A percentile compares a stretch with the other conserved stretches of the same genome.
These are phyloP conservation scores for Tenthredo amoena DNA, from an alignment of 2,888 invertebrate species.

Conservation along the genomic window DNA sequence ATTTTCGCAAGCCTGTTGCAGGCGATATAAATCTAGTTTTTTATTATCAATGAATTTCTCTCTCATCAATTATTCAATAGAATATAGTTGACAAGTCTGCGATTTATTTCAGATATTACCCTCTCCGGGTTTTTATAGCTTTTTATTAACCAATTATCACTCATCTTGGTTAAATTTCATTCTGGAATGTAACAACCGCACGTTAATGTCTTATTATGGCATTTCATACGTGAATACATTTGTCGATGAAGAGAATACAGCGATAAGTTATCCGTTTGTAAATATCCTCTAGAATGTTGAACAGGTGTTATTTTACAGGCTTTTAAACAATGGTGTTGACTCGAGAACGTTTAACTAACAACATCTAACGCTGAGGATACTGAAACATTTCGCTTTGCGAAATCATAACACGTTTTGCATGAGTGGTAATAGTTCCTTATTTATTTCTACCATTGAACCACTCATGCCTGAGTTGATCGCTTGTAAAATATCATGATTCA, in stretches of 20 bases:
- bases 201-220: background rate
- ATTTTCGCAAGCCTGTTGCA: no score
- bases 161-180: background rate
- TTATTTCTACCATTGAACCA: background rate
- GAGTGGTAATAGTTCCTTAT: background rate
- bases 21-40: background rate
- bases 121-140: no score
- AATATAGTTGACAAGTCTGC: background rate
- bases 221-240: no score
- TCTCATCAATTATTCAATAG: background rate
- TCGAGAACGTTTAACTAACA: background rate
- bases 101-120: background rate
- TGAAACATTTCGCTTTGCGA: background rate
- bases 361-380: background rate
- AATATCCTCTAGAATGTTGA: constrained; percentile 21
- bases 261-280: background rate
- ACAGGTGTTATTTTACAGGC: background rate
- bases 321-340: constrained; percentile 24
- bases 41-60: background rate
- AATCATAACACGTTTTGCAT: background rate
- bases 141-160: background rate
- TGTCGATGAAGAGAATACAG: background rate
- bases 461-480: background rate
- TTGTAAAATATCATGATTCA: background rate
- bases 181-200: background rate